Evolutionary conservation across 2,113 vertebrate genomes (phyloP).

Genomic region (Varanus salvator): DNA sequence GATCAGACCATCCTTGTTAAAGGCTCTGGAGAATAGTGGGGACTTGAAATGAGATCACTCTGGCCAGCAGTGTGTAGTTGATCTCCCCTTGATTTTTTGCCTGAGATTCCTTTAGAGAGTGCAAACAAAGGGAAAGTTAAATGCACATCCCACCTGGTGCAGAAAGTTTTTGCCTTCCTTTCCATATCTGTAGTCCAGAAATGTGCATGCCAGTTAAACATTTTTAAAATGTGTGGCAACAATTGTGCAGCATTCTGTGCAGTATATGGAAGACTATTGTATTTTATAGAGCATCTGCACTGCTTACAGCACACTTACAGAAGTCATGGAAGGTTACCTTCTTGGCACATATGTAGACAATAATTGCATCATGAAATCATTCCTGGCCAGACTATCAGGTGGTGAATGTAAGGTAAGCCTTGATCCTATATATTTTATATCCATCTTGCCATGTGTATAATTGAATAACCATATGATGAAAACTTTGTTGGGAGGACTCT

Average conservation of each 20-base stretch:
- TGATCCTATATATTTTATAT: neutral
- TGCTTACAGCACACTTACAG: neutral
- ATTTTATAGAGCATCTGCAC: conserved; percentile 7
- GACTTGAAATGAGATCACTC: neutral
- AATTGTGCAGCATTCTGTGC: neutral
- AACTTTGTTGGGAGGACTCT: neutral
- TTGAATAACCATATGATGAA: neutral
- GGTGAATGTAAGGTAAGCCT: neutral
- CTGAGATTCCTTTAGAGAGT: neutral
- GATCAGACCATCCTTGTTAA: neutral
- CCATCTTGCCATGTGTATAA: neutral
- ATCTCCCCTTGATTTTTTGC: neutral
- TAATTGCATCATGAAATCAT: conserved; percentile 9
- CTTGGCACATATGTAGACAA: neutral
- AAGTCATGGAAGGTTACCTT: conserved; percentile 16
- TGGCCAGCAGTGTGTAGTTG: neutral
- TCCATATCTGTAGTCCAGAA: neutral
- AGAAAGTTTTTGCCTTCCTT: neutral
- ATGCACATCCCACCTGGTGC: neutral
- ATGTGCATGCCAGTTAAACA: neutral
- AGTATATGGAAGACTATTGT: neutral
- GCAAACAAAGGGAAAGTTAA: neutral
- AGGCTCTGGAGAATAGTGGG: neutral
- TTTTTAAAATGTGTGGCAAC: neutral
- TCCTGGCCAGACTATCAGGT: neutral